Evolutionary conservation across 2,888 invertebrate genomes (phyloP).

Genomic region (Capitulum mitella): DNA sequence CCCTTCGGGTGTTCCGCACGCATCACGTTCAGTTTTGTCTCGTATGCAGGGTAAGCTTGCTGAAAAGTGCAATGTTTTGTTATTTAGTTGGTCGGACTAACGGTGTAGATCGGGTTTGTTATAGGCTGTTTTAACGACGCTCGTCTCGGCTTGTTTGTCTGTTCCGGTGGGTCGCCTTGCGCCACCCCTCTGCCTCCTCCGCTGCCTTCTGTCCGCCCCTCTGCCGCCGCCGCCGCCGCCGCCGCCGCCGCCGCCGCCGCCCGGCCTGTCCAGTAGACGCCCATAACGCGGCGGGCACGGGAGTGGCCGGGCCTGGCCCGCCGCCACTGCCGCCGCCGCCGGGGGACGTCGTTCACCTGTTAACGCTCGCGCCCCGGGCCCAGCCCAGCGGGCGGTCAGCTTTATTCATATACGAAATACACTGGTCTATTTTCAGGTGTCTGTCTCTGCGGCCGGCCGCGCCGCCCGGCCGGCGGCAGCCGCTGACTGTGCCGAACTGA

Average conservation of each 20-base stretch:
- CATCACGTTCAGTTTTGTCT: not conserved
- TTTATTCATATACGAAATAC: not conserved
- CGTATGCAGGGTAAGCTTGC: slow-evolving; percentile 22
- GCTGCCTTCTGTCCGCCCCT: not conserved
- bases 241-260: no score
- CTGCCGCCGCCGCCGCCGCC: not conserved
- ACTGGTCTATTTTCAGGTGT: not conserved
- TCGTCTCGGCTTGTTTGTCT: not conserved
- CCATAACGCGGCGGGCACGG: not conserved
- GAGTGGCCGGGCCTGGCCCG: not conserved
- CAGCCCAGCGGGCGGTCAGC: not conserved
- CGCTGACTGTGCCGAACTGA: no score
- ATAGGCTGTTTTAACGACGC: slow-evolving; percentile 1
- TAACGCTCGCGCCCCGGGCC: not conserved
- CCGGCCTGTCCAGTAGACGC: not conserved
- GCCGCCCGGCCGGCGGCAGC: no score
- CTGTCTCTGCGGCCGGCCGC: no score
- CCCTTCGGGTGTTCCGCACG: not conserved
- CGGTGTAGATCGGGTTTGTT: slow-evolving; percentile 16
- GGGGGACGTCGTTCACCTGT: no score
- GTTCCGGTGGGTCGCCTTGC: not conserved
- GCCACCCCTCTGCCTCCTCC: not conserved
- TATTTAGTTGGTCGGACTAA: slow-evolving; percentile 12
- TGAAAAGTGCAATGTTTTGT: slow-evolving; percentile 22
- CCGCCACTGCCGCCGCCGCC: no score